A percentile compares a stretch with the other conserved stretches of the same genome.
These are phyloP conservation scores for Semaprochilodus insignis DNA, from an alignment of 2,797 vertebrate genomes.

Conservation along the genomic window DNA sequence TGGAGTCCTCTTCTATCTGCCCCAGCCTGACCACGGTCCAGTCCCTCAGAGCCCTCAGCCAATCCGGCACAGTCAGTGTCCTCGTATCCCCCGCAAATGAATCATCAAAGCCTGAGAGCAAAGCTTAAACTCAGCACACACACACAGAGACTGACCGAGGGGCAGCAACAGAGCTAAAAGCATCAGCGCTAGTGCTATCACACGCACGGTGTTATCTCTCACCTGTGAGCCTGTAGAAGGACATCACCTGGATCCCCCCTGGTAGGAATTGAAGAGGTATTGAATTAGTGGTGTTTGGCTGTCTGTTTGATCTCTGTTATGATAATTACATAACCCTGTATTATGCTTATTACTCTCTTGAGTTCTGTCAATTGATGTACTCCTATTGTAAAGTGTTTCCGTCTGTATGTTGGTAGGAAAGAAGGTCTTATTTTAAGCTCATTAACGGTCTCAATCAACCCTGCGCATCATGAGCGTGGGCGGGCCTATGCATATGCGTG, in stretches of 20 bases:
- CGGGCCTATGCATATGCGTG: no score
- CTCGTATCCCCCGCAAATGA: constrained; percentile 12
- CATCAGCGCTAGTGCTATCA: background rate
- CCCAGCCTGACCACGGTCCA: background rate
- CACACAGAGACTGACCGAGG: background rate
- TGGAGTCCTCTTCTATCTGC: background rate
- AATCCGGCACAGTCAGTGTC: background rate
- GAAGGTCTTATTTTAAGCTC: no score
- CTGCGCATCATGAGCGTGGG: no score
- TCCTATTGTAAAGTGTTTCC: no score
- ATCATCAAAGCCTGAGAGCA: constrained; percentile 11
- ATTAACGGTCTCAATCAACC: no score
- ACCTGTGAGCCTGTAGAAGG: background rate
- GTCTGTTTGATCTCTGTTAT: no score
- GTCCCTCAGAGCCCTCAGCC: background rate
- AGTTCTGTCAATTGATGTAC: no score
- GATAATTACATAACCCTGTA: no score
- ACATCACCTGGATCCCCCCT: background rate
- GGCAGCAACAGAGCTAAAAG: background rate
- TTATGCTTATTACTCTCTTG: no score
- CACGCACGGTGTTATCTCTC: background rate
- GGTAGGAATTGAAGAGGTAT: background rate
- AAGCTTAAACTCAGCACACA: background rate
- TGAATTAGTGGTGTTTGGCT: no score
- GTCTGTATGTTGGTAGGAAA: no score